Percentiles rank a stretch among this genome's conserved stretches.
Evolutionary conservation across 2,797 vertebrate genomes (phyloP).

Genomic region (Melanotaenia nigrans): DNA sequence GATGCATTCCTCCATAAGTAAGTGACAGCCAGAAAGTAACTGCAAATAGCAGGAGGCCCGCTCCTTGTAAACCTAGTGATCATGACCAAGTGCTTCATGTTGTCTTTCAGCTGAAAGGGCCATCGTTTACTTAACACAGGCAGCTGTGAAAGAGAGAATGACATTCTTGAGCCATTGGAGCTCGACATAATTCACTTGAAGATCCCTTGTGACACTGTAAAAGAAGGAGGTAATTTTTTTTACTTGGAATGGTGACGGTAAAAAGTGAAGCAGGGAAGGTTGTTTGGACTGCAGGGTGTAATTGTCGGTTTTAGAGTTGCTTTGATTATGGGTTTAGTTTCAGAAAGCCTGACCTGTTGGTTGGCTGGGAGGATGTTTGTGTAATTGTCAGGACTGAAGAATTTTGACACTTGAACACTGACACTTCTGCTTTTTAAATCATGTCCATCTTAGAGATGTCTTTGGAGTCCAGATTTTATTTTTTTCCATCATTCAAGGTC

Average conservation of each 20-base stretch:
- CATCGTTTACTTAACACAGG: constrained; percentile 62
- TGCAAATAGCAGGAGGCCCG: constrained; percentile 53
- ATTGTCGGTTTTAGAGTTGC: constrained; percentile 55
- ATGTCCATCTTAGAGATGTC: too few relatives aligned
- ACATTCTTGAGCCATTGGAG: constrained; percentile 45
- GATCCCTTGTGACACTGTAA: constrained; percentile 42
- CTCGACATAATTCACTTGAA: constrained; percentile 46
- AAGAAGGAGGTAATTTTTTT: constrained; percentile 49
- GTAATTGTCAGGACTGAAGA: constrained; percentile 32
- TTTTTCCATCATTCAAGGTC: background rate
- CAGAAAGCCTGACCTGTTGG: constrained; percentile 39
- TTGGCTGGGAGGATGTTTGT: constrained; percentile 43
- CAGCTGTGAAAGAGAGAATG: constrained; percentile 48
- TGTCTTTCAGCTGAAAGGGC: constrained; percentile 57
- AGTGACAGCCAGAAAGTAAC: constrained; percentile 64
- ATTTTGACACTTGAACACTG: constrained; percentile 33
- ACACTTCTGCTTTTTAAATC: background rate
- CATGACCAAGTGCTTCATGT: constrained; percentile 51
- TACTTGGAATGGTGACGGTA: constrained; percentile 52
- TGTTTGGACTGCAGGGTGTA: constrained; percentile 50
- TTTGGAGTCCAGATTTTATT: background rate
- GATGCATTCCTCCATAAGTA: constrained; percentile 80
- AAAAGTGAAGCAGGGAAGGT: constrained; percentile 53
- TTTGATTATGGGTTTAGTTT: constrained; percentile 53
- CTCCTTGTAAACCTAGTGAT: constrained; percentile 44